Evolutionary conservation across 2,113 vertebrate genomes (phyloP).

Genomic region (Neolamprologus longior): DNA sequence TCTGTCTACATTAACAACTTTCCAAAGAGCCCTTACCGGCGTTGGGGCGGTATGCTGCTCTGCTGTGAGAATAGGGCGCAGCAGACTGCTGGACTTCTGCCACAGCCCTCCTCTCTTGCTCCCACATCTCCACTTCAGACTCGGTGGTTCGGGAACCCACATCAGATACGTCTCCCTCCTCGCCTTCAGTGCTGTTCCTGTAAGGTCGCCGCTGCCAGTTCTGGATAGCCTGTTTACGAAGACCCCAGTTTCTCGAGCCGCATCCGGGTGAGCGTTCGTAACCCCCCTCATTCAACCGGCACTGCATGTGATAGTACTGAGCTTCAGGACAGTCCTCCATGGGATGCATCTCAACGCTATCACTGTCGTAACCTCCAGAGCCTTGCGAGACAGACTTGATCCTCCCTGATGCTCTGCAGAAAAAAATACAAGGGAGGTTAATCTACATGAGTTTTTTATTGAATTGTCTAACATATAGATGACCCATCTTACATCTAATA

Average conservation of each 20-base stretch:
- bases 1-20: background rate
- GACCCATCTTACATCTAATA: background rate
- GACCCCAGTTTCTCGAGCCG: slow-evolving; percentile 79
- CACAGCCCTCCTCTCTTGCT: slow-evolving; percentile 72
- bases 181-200: slow-evolving; percentile 92
- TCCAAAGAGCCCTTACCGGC: slow-evolving; percentile 45
- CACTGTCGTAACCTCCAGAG: slow-evolving; percentile 92
- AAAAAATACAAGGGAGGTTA: background rate
- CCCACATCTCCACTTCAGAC: slow-evolving; percentile 90
- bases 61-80: slow-evolving; percentile 48
- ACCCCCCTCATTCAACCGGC: slow-evolving; percentile 68
- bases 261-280: slow-evolving; percentile 66
- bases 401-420: slow-evolving; percentile 80
- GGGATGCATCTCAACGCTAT: slow-evolving; percentile 84
- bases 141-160: slow-evolving; percentile 92
- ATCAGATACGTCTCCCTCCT: slow-evolving; percentile 91
- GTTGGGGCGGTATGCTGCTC: slow-evolving; percentile 71
- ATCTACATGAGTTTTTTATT: background rate
- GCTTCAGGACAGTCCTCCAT: slow-evolving; percentile 79
- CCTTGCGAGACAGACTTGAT: slow-evolving; percentile 86
- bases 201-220: slow-evolving; percentile 97
- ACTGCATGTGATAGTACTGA: slow-evolving; percentile 77
- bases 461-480: background rate
- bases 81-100: slow-evolving; percentile 68
- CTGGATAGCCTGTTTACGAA: slow-evolving; percentile 93